phyloP scores from a whole-genome alignment of 53 echinoderm and acorn worm genomes.

The Temnopleurus reevesii region DNA sequence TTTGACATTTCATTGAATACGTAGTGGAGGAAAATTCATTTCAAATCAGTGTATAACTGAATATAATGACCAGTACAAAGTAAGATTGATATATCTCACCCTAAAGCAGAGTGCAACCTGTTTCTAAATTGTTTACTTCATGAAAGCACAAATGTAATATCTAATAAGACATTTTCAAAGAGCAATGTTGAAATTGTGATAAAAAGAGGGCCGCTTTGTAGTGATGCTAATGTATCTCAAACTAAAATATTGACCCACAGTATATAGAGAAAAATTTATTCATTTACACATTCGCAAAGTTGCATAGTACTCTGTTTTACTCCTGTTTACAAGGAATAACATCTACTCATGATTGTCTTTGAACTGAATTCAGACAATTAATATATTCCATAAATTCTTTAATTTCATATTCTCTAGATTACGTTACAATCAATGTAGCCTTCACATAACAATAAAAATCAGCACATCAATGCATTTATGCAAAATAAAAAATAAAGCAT shows the following conservation, averaged over 20 bases:
- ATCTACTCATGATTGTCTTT: conserved; percentile 31
- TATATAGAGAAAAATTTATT: background rate
- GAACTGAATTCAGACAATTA: no score
- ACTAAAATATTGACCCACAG: background rate
- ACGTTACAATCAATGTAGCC: no score
- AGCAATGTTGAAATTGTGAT: no score
- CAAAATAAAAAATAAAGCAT: no score
- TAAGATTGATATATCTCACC: background rate
- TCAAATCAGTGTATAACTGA: conserved; percentile 10
- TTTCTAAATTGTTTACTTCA: no score
- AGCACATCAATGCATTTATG: no score
- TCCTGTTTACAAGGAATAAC: conserved; percentile 12
- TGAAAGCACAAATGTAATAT: no score
- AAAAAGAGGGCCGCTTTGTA: no score
- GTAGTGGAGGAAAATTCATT: background rate
- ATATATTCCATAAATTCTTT: no score
- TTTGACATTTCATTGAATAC: conserved; percentile 12
- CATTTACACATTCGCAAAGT: background rate
- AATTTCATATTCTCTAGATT: no score
- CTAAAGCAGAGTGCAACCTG: background rate
- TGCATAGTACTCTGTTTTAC: conserved; percentile 29
- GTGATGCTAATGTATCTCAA: background rate
- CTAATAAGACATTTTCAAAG: no score
- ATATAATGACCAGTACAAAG: background rate
- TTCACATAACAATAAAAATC: no score